Percentiles rank a stretch among this genome's conserved stretches.
Evolutionary conservation across 2,888 invertebrate genomes (phyloP).

Genomic region (Nymphalis c-album): DNA sequence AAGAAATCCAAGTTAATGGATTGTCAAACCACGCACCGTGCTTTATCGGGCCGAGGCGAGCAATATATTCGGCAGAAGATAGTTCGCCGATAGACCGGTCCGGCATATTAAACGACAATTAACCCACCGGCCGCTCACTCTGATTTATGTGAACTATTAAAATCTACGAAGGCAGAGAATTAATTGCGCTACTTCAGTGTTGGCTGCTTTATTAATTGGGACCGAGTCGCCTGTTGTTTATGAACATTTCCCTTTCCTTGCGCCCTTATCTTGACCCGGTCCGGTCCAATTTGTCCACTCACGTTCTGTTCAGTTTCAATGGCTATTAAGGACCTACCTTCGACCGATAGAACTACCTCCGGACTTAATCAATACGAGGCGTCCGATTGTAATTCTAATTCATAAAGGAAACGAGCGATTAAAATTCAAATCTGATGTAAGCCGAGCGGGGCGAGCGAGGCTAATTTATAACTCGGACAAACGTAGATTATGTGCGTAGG

Average conservation of each 20-base stretch:
- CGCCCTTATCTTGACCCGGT: conserved; percentile 74
- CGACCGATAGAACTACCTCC: conserved; percentile 48
- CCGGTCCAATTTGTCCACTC: conserved; percentile 78
- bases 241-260: conserved; percentile 73
- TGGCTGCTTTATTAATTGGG: conserved; percentile 80
- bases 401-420: conserved; percentile 48
- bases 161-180: conserved; percentile 80
- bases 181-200: conserved; percentile 79
- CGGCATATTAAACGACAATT: conserved; percentile 80
- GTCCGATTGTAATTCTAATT: conserved; percentile 47
- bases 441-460: conserved; percentile 40
- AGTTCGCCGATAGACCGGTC: conserved; percentile 57
- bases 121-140: conserved; percentile 72
- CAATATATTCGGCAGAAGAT: conserved; percentile 49
- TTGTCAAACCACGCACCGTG: conserved; percentile 49
- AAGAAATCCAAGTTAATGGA: conserved; percentile 12
- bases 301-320: conserved; percentile 76
- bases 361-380: conserved; percentile 27
- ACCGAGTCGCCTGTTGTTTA: conserved; percentile 77
- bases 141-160: conserved; percentile 82
- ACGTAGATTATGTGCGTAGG: conserved; percentile 70
- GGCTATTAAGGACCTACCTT: conserved; percentile 75
- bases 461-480: conserved; percentile 68
- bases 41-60: conserved; percentile 50
- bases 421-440: conserved; percentile 63